phyloP scores from a whole-genome alignment of 2,113 vertebrate genomes.

The Collichthys lucidus region DNA sequence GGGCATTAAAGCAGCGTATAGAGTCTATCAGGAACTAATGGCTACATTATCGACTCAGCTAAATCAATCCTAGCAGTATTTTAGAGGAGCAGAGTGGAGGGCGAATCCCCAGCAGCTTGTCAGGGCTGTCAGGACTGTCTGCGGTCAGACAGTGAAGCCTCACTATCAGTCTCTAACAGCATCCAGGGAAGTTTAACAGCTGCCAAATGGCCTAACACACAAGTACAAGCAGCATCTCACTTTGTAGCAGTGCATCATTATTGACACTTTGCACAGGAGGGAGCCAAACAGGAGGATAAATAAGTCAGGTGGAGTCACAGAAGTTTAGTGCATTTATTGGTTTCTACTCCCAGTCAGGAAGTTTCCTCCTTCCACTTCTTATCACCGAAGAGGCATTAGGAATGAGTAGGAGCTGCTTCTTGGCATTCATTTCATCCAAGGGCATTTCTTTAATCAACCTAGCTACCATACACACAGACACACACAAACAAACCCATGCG shows the following conservation, averaged over 20 bases:
- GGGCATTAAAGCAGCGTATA: slow-evolving; percentile 16
- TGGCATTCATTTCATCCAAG: not conserved
- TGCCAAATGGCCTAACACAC: slow-evolving; percentile 27
- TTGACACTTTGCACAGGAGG: not conserved
- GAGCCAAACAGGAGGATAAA: not conserved
- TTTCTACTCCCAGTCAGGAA: not conserved
- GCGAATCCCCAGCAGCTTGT: not conserved
- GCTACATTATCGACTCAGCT: slow-evolving; percentile 11
- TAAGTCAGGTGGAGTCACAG: slow-evolving; percentile 16
- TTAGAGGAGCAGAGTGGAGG: slow-evolving; percentile 1
- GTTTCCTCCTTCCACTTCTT: not conserved
- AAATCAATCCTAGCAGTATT: slow-evolving; percentile 21
- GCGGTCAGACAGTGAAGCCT: not conserved
- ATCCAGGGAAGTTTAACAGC: not conserved
- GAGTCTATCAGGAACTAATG: slow-evolving; percentile 26
- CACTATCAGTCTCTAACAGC: slow-evolving; percentile 21
- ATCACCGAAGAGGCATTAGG: slow-evolving; percentile 2
- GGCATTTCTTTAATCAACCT: slow-evolving; percentile 7
- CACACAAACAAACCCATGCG: not conserved
- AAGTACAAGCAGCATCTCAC: slow-evolving; percentile 1
- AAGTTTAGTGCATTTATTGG: not conserved
- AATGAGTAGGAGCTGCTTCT: slow-evolving; percentile 18
- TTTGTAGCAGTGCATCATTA: slow-evolving; percentile 19
- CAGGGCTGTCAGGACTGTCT: not conserved
- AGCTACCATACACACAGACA: not conserved